Conservation (phyloP, 1,140 invertebrate genomes). For the Brachionus koreanus region DNA sequence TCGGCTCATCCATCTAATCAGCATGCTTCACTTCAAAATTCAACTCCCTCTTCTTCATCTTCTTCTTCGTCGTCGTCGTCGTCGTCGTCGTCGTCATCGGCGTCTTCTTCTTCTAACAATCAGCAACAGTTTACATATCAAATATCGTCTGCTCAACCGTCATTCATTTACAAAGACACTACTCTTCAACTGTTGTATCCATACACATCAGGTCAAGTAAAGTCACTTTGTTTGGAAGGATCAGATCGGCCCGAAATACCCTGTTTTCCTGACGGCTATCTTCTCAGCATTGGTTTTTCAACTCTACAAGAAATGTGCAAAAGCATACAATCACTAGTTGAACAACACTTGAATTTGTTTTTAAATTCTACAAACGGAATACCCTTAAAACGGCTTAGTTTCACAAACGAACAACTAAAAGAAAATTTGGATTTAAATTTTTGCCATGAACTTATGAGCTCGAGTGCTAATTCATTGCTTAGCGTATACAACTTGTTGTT, state of each 20-base stretch:
- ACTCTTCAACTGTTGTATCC: slow-evolving; percentile 81
- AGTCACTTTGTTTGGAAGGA: slow-evolving; percentile 84
- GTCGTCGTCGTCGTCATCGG: too few relatives aligned
- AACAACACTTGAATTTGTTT: slow-evolving; percentile 34
- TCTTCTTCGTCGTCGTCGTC: too few relatives aligned
- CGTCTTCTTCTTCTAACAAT: neutral
- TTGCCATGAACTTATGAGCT: slow-evolving; percentile 2
- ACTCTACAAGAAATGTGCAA: slow-evolving; percentile 76
- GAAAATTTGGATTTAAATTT: neutral
- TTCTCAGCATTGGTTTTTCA: slow-evolving; percentile 85
- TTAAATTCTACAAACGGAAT: neutral
- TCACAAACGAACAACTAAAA: neutral
- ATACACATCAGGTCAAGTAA: slow-evolving; percentile 77
- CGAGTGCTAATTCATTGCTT: neutral
- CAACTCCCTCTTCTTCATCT: neutral
- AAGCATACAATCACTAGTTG: slow-evolving; percentile 53
- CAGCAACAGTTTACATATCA: slow-evolving; percentile 26
- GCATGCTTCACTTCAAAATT: neutral
- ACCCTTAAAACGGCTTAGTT: neutral
- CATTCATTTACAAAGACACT: slow-evolving; percentile 84
- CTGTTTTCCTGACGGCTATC: slow-evolving; percentile 84
- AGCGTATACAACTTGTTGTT: neutral
- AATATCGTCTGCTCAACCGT: slow-evolving; percentile 71
- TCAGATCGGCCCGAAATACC: slow-evolving; percentile 90
- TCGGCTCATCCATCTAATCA: neutral